Evolutionary conservation across 2,888 invertebrate genomes (phyloP).

Genomic region (Calameuta idolon): DNA sequence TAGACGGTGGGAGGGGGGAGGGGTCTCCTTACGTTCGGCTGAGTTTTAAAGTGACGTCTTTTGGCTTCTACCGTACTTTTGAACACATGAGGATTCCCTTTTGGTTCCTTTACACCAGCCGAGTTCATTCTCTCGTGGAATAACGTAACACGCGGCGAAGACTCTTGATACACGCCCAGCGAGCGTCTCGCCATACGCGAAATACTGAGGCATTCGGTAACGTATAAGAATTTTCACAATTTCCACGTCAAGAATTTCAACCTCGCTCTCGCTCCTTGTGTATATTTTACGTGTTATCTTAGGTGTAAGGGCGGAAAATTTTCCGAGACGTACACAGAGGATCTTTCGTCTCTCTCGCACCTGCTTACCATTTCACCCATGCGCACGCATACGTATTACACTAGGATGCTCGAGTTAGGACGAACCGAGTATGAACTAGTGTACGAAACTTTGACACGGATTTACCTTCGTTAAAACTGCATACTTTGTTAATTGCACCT

Average conservation of each 20-base stretch:
- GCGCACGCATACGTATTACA: neutral
- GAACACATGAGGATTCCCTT: neutral
- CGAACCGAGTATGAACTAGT: neutral
- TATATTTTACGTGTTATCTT: neutral
- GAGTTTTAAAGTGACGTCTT: neutral
- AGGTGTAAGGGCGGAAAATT: neutral
- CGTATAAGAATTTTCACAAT: neutral
- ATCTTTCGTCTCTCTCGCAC: neutral
- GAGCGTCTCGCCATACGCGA: neutral
- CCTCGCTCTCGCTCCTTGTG: neutral
- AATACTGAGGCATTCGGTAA: neutral
- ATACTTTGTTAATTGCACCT: neutral
- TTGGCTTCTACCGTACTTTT: neutral
- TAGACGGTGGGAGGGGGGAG: neutral
- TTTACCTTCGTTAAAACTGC: neutral
- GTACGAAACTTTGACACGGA: neutral
- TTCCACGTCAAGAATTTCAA: neutral
- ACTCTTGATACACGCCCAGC: neutral
- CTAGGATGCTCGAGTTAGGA: neutral
- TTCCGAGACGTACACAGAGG: neutral
- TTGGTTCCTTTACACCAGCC: neutral
- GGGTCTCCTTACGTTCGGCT: neutral
- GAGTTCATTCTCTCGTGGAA: neutral
- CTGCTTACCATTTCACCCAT: neutral
- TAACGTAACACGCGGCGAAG: neutral